Base-by-base conservation (phyloP, 1,140 invertebrate species). In the Macrosteles quadrilineatus region DNA sequence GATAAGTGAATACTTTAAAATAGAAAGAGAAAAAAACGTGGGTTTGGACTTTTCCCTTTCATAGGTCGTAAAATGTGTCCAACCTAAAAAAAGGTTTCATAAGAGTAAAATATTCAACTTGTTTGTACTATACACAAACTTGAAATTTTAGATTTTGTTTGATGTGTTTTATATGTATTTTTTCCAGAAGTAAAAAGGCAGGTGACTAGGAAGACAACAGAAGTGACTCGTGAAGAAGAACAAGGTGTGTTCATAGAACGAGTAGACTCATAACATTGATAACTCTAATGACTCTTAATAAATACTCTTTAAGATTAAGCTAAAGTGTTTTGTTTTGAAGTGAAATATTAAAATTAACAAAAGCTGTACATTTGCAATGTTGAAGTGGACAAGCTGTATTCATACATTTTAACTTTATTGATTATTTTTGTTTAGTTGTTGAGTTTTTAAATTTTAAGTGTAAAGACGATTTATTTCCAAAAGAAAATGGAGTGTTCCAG, bases 281-380 rank as follows among this genome's bases (percentile, higher is more conserved):
- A 36, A 14, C 14, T 36, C 32, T 36, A 36, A 36, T 36, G 32
- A 36, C 32, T 36, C 32, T 36, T 6, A n/a, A n/a, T n/a, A n/a
- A n/a, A n/a, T n/a, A n/a, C n/a, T n/a, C n/a, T n/a, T n/a, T n/a
- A 59, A 9, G 27, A 29, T 29, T 59, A 21, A 59, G 27, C 9
- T 59, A 25, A 27, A 27, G 21, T 29, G 55, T 59, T 59, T 59
- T 59, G 12, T 21, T 30, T 59, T 59, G 2, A 25, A 59, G 27
- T 14, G 25, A 25, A 59, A 59, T 27, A 27, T 11, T 4, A 27
- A 59, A 25, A 59, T 59, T 59, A 59, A 59, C 55, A 59, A 59
- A 36, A 27, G 55, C 55, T 59, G 55, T 59, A 59, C n/a, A 59
- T 59, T 59, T 59, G 55, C 55, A 23, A 27, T 59, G 36, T 59